These are phyloP conservation scores for Dusona sp. DNA, from an alignment of 2,888 invertebrate genomes.

Conservation along the genomic window DNA sequence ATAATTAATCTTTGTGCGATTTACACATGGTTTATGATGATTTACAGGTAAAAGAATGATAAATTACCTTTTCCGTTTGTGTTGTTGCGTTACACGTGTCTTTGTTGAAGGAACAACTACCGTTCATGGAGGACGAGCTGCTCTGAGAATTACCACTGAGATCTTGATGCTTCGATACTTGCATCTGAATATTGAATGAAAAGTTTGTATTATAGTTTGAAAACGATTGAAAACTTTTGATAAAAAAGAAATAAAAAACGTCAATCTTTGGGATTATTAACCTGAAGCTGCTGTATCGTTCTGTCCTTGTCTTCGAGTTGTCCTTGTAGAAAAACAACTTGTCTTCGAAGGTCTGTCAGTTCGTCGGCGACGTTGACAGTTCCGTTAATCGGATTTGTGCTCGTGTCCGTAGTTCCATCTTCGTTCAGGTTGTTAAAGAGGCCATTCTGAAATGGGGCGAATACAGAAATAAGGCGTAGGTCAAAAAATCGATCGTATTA, in stretches of 20 bases:
- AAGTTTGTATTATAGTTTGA: not conserved
- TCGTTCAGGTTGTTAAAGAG: conserved; percentile 87
- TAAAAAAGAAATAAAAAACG: not conserved
- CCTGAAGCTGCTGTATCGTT: conserved; percentile 91
- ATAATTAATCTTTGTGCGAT: conserved; percentile 3
- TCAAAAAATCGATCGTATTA: not conserved
- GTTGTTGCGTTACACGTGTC: conserved; percentile 93
- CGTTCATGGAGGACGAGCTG: conserved; percentile 81
- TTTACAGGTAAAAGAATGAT: not conserved
- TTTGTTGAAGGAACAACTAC: conserved; percentile 84
- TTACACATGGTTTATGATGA: too few relatives aligned
- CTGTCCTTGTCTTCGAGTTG: conserved; percentile 95
- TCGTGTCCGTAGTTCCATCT: conserved; percentile 86
- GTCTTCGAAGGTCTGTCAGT: conserved; percentile 92
- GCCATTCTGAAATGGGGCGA: conserved; percentile 86
- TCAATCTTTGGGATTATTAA: conserved; percentile 62
- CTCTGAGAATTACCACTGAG: conserved; percentile 77
- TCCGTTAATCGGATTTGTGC: conserved; percentile 82
- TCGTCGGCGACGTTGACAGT: conserved; percentile 85
- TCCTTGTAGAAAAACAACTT: conserved; percentile 93
- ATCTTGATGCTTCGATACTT: conserved; percentile 80
- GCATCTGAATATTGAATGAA: conserved; percentile 75
- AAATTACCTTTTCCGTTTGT: conserved; percentile 92
- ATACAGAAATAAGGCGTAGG: conserved; percentile 10
- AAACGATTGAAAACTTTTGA: not conserved